These are phyloP conservation scores for Drosophila formosana DNA, from an alignment of 2,888 invertebrate species.

Conservation along the genomic window DNA sequence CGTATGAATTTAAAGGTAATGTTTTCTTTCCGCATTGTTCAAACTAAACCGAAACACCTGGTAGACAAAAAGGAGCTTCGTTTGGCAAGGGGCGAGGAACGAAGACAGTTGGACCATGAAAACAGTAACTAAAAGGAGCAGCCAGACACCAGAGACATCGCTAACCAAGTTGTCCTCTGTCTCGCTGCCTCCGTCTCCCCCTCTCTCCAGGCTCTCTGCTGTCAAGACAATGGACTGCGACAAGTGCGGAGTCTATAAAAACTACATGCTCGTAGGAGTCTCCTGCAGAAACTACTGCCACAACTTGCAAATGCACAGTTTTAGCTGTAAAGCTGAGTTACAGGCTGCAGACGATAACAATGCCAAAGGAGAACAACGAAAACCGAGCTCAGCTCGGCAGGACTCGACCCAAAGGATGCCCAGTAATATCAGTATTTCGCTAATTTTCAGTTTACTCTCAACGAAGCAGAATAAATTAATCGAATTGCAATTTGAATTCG, in stretches of 20 bases:
- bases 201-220: not conserved
- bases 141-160: conserved; percentile 50
- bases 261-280: conserved; percentile 50
- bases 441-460: too few species aligned
- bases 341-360: conserved; percentile 10
- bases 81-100: not conserved
- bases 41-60: conserved; percentile 59
- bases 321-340: conserved; percentile 29
- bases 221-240: conserved; percentile 75
- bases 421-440: not conserved
- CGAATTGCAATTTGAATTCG: too few species aligned
- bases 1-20: conserved; percentile 51
- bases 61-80: conserved; percentile 30
- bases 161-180: conserved; percentile 53
- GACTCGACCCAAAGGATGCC: not conserved
- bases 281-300: conserved; percentile 29
- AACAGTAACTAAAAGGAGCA: conserved; percentile 62
- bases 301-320: conserved; percentile 79
- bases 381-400: not conserved
- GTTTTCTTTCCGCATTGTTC: conserved; percentile 56
- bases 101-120: conserved; percentile 62
- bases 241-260: conserved; percentile 77
- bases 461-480: too few species aligned
- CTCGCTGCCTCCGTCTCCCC: not conserved
- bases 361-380: conserved; percentile 3